Evolutionary conservation across 2,113 vertebrate genomes (phyloP).

Genomic region (Ceyx cyanopectus): DNA sequence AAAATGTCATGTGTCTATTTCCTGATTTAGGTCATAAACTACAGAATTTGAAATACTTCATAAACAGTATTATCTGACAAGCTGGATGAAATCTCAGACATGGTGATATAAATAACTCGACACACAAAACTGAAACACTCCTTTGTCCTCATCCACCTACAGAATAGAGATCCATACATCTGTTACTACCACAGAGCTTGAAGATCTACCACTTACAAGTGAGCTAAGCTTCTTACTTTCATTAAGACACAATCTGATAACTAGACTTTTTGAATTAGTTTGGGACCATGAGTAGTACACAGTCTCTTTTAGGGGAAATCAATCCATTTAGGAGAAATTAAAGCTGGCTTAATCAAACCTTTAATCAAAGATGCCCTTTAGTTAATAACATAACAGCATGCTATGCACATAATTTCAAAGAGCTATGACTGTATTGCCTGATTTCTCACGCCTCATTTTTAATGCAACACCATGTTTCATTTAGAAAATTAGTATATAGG

Average conservation of each 20-base stretch:
- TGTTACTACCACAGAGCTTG: neutral
- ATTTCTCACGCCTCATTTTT: neutral
- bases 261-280: constrained; percentile 22
- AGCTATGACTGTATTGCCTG: neutral
- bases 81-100: neutral
- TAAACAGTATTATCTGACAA: constrained; percentile 31
- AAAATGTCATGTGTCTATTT: neutral
- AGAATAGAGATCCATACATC: neutral
- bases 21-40: constrained; percentile 31
- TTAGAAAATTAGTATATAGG: neutral
- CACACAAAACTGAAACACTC: neutral
- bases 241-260: constrained; percentile 45
- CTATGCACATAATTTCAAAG: neutral
- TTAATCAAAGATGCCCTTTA: constrained; percentile 26
- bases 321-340: constrained; percentile 18
- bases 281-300: neutral
- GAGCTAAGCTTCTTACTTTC: constrained; percentile 45
- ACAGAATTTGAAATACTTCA: neutral
- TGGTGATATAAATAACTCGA: constrained; percentile 1
- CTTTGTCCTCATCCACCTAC: constrained; percentile 31
- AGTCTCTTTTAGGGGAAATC: neutral
- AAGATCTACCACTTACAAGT: neutral
- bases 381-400: constrained; percentile 15
- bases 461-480: neutral
- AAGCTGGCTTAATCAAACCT: constrained; percentile 32